A percentile compares a stretch with the other conserved stretches of the same genome.
These are phyloP conservation scores for Phaedon cochleariae DNA, from an alignment of 2,888 invertebrate genomes.

Conservation along the genomic window DNA sequence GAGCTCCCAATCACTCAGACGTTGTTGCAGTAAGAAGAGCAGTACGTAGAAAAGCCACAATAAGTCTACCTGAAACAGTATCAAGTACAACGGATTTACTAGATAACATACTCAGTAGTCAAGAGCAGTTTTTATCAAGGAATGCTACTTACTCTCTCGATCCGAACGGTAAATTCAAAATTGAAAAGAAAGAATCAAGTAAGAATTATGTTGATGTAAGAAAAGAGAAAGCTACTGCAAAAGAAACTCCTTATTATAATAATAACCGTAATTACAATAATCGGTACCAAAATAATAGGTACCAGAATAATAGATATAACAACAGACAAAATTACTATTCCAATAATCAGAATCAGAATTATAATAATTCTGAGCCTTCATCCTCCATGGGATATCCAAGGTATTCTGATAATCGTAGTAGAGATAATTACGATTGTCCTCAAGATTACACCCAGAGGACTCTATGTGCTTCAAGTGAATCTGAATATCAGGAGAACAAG, in stretches of 20 bases:
- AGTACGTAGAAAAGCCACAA: constrained; percentile 62
- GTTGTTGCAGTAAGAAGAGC: constrained; percentile 52
- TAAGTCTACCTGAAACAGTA: constrained; percentile 56
- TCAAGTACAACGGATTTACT: constrained; percentile 69
- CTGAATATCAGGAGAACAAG: constrained; percentile 39
- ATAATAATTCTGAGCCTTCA: constrained; percentile 35
- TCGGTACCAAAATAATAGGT: constrained; percentile 27
- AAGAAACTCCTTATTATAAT: constrained; percentile 33
- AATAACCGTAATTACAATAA: constrained; percentile 25
- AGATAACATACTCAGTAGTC: constrained; percentile 74
- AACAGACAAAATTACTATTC: constrained; percentile 39
- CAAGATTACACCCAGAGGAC: constrained; percentile 54
- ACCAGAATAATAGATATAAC: constrained; percentile 31
- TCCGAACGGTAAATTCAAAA: constrained; percentile 70
- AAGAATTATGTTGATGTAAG: constrained; percentile 32
- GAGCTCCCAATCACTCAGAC: constrained; percentile 63
- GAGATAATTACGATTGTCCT: constrained; percentile 44
- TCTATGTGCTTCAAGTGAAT: constrained; percentile 48
- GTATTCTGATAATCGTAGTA: constrained; percentile 18
- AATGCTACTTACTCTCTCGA: constrained; percentile 68
- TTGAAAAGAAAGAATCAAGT: constrained; percentile 54
- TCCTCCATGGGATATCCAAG: constrained; percentile 35
- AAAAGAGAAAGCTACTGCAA: constrained; percentile 22
- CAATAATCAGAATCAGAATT: constrained; percentile 28
- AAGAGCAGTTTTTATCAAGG: constrained; percentile 75